Conservation (phyloP, 2,888 invertebrate genomes). For the Artemia sinica region DNA sequence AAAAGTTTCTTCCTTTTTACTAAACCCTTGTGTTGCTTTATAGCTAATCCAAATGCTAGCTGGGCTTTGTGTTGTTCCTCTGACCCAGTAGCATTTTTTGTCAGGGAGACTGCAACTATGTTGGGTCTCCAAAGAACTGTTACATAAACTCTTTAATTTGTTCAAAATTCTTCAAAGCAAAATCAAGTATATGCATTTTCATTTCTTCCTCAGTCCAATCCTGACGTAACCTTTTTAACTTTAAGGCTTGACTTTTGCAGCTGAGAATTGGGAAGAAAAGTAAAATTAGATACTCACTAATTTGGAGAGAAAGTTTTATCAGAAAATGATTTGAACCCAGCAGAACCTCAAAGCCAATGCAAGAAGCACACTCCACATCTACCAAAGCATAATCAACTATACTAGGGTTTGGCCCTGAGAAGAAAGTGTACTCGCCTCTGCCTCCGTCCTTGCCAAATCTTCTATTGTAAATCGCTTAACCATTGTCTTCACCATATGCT, state of each 20-base stretch:
- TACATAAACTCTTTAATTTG: not conserved
- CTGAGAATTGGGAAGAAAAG: not conserved
- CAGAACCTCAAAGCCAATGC: not conserved
- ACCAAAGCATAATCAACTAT: not conserved
- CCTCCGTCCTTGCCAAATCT: not conserved
- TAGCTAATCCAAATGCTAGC: not conserved
- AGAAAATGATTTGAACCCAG: not conserved
- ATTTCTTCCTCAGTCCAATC: not conserved
- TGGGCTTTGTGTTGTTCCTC: not conserved
- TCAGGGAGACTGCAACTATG: not conserved
- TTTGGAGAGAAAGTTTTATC: conserved; percentile 8
- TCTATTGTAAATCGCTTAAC: not conserved
- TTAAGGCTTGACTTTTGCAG: not conserved
- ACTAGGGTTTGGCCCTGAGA: not conserved
- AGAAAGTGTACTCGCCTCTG: not conserved
- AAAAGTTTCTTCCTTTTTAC: not conserved
- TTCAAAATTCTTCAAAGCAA: not conserved
- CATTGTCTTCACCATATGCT: not conserved
- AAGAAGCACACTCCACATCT: not conserved
- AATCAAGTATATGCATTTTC: not conserved
- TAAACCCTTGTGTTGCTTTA: not conserved
- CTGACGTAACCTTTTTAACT: not conserved
- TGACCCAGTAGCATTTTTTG: too few relatives aligned
- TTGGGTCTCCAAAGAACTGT: not conserved
- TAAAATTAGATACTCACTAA: not conserved